Percentiles rank a stretch among this genome's conserved stretches.
Conservation (phyloP, 2,888 invertebrate genomes). For the Drosophila algonquin region DNA sequence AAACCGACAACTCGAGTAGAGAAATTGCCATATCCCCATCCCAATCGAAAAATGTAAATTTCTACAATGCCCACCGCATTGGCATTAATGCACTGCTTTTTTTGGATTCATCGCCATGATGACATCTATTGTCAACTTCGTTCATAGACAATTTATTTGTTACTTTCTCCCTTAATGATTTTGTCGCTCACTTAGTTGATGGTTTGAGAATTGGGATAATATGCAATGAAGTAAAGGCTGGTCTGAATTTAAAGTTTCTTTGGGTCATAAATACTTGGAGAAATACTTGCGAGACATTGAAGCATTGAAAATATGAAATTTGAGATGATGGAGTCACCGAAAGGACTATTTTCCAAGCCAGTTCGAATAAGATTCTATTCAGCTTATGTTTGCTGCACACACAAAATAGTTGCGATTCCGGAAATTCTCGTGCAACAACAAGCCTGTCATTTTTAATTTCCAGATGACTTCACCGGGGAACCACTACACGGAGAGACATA, state of each 20-base stretch:
- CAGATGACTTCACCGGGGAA: no score
- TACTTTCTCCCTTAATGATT: constrained; percentile 4
- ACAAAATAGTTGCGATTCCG: neutral
- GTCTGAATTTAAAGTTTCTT: neutral
- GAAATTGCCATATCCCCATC: no score
- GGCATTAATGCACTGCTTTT: no score
- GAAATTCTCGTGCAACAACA: neutral
- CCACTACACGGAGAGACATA: no score
- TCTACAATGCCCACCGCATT: no score
- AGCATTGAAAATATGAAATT: neutral
- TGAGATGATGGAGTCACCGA: neutral
- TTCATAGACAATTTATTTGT: constrained; percentile 27
- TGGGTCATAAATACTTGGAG: neutral
- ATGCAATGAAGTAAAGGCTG: neutral
- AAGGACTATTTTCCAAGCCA: neutral
- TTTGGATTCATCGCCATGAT: neutral
- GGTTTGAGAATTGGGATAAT: no score
- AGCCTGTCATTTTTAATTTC: constrained; percentile 3
- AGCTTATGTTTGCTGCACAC: neutral
- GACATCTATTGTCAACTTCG: no score
- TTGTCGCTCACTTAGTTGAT: constrained; percentile 5
- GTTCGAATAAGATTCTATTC: no score
- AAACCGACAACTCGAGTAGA: no score
- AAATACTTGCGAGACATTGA: no score
- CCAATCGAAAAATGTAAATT: no score